phyloP scores from a whole-genome alignment of 2,888 invertebrate genomes.

The Melanargia galathea region DNA sequence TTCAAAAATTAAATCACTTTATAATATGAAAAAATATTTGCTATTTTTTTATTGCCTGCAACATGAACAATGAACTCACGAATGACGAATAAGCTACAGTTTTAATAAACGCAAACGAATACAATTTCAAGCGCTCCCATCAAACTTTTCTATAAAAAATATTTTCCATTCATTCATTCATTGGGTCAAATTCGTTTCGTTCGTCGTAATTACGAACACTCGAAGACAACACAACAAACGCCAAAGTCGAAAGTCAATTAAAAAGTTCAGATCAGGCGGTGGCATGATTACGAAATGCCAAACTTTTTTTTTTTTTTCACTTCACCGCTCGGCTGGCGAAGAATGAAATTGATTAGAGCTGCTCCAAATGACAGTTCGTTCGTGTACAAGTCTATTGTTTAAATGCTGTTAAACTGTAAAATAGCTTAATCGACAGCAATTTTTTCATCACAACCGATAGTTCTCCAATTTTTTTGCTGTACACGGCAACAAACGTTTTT shows the following conservation, averaged over 20 bases:
- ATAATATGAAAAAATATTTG: too few species aligned
- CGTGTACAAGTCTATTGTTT: constrained; percentile 21
- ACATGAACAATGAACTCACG: too few species aligned
- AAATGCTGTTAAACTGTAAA: constrained; percentile 21
- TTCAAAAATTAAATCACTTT: too few species aligned
- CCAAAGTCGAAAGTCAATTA: constrained; percentile 35
- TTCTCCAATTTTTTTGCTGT: neutral
- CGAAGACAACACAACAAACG: constrained; percentile 20
- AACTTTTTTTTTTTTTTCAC: constrained; percentile 37
- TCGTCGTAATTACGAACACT: constrained; percentile 19
- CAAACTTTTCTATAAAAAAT: neutral
- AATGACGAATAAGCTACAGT: too few species aligned
- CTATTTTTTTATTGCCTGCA: too few species aligned
- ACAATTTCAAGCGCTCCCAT: neutral
- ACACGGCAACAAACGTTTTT: constrained; percentile 2
- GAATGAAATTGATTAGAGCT: constrained; percentile 42
- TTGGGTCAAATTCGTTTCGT: constrained; percentile 2
- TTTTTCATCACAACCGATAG: neutral
- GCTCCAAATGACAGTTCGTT: constrained; percentile 30
- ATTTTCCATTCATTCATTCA: constrained; percentile 3
- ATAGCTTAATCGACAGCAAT: constrained; percentile 14
- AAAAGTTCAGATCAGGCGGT: constrained; percentile 31
- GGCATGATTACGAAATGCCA: constrained; percentile 29
- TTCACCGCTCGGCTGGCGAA: constrained; percentile 35
- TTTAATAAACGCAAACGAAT: too few species aligned